These are phyloP conservation scores for Tinea trinotella DNA, from an alignment of 2,888 invertebrate species.

Conservation along the genomic window DNA sequence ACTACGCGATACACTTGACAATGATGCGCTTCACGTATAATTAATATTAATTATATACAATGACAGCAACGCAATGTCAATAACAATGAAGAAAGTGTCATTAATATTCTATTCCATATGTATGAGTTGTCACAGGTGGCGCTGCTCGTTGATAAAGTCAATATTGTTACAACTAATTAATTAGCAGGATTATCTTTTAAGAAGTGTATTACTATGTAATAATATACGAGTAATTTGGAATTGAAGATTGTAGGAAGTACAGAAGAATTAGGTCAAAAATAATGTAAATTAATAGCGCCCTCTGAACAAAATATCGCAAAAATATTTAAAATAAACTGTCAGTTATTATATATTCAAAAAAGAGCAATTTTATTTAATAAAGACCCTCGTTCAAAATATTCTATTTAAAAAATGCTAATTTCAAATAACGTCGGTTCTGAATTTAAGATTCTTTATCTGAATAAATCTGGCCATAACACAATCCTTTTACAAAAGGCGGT, in stretches of 20 bases:
- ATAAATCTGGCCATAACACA: conserved; percentile 5
- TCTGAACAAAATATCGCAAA: no score
- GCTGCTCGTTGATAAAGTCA: background rate
- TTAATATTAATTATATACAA: background rate
- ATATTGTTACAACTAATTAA: conserved; percentile 3
- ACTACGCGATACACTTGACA: no score
- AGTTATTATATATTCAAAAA: background rate
- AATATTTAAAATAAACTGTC: no score
- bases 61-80: background rate
- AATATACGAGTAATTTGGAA: background rate
- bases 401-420: background rate
- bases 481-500: conserved; percentile 9
- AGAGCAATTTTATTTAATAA: background rate
- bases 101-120: conserved; percentile 5
- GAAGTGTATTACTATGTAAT: no score
- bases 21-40: background rate
- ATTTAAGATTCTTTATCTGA: background rate
- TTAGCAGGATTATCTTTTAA: background rate
- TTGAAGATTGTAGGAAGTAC: no score
- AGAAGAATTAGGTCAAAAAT: no score
- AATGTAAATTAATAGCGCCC: no score
- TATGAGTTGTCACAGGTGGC: background rate
- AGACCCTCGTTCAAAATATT: background rate
- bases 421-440: background rate
- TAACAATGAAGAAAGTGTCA: conserved; percentile 7